Evolutionary conservation across 2,888 invertebrate genomes (phyloP).

Genomic region (Dicyrtomina minuta): DNA sequence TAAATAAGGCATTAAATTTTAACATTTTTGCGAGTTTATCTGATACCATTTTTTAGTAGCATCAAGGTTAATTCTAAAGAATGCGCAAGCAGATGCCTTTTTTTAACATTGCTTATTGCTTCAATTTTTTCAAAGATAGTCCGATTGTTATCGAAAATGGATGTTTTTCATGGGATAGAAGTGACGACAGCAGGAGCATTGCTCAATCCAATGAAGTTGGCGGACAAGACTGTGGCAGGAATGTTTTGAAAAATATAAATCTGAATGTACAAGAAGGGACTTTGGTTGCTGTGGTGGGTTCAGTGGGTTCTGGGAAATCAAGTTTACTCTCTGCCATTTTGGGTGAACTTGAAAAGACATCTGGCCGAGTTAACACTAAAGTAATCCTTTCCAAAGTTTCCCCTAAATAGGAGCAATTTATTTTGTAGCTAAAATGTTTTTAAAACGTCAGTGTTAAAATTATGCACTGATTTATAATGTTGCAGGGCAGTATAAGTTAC

Average conservation of each 20-base stretch:
- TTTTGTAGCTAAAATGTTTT: too few relatives aligned
- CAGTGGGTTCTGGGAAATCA: slow-evolving; percentile 85
- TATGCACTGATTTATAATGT: not conserved
- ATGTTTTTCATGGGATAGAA: slow-evolving; percentile 76
- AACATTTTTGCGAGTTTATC: too few relatives aligned
- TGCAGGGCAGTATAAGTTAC: slow-evolving; percentile 67
- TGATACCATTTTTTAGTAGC: too few relatives aligned
- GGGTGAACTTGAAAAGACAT: slow-evolving; percentile 84
- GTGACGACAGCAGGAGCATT: slow-evolving; percentile 1
- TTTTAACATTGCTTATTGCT: too few relatives aligned
- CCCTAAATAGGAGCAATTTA: not conserved
- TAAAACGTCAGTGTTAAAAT: too few relatives aligned
- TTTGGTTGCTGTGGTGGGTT: slow-evolving; percentile 75
- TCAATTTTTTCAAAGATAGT: slow-evolving; percentile 63
- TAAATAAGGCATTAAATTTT: not conserved
- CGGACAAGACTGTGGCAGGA: too few relatives aligned
- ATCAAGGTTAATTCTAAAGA: too few relatives aligned
- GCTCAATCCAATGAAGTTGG: too few relatives aligned
- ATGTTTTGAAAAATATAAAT: slow-evolving; percentile 65
- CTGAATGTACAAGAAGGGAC: slow-evolving; percentile 68
- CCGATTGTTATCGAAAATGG: slow-evolving; percentile 85
- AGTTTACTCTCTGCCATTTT: slow-evolving; percentile 83
- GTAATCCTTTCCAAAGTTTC: slow-evolving; percentile 54
- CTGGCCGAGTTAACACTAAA: slow-evolving; percentile 75
- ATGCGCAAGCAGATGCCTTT: too few relatives aligned